A percentile compares a stretch with the other conserved stretches of the same genome.
Conservation (phyloP, 2,888 invertebrate species). For the Tromatobia lineatoria region DNA sequence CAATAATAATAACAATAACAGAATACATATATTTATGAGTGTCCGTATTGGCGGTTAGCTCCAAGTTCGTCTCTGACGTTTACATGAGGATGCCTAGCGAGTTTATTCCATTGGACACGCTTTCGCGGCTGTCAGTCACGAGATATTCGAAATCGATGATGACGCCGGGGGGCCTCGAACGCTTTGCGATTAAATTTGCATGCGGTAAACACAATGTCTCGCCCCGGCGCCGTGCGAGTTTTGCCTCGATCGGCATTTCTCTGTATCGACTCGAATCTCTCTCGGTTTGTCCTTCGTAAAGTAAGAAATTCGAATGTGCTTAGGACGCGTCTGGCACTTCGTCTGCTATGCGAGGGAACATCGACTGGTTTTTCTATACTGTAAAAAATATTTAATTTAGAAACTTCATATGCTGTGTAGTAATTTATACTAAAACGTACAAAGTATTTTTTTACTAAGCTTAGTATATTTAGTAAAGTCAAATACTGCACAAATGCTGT, state of each 20-base stretch:
- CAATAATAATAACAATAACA: constrained; percentile 37
- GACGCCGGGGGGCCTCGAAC: constrained; percentile 36
- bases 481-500: too few species aligned
- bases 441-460: too few species aligned
- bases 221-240: constrained; percentile 11
- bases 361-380: constrained; percentile 1
- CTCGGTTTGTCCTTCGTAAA: constrained; percentile 13
- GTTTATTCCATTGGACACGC: constrained; percentile 33
- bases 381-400: too few species aligned
- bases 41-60: constrained; percentile 3
- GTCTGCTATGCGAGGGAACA: neutral
- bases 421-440: too few species aligned
- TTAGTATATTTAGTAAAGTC: too few species aligned
- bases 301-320: constrained; percentile 3
- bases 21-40: constrained; percentile 55
- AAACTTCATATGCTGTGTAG: too few species aligned
- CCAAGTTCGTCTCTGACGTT: constrained; percentile 4
- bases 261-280: constrained; percentile 14
- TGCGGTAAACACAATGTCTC: constrained; percentile 47
- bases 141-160: constrained; percentile 55
- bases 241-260: constrained; percentile 17
- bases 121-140: constrained; percentile 64
- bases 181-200: constrained; percentile 49
- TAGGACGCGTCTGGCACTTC: neutral
- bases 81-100: constrained; percentile 37